Evolutionary conservation across 2,797 vertebrate species (phyloP), one percentile per base, ranked within the genome.

Genomic region (Macrochelys suwanniensis): DNA sequence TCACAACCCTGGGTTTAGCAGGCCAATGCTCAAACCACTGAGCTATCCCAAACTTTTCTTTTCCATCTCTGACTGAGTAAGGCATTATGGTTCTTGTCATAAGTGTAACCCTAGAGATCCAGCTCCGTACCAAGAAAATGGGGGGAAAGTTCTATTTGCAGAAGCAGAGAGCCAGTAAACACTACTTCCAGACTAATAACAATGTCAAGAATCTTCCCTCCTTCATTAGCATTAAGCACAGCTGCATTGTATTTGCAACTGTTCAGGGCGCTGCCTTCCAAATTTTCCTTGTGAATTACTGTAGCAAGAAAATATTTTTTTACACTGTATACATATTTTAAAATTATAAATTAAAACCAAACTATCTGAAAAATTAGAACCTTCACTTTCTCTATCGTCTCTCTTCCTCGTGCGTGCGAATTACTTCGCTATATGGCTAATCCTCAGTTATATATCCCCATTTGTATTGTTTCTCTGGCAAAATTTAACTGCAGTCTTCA

Each of bases 331-430:
- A 37, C 11, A 25, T 42, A 25, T 31, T 85, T 42, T 31, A 49
- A 82, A 89, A 84, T 84, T 68, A 47, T 80, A 65, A 86, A 84
- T 33, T 74, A 50, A 86, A 86, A 93, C 65, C 94, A 89, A 71
- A 42, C 19, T 42, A 11, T 94, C 59, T 88, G 25, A 82, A 83
- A 89, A 83, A 85, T 87, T 61, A 33, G 56, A 88, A 80, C 5
- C 93, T 92, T 95, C 85, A 89, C 85, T 92, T 95, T 89, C 89
- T 92, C 90, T 89, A 33, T 94, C 16, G 23, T 54, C 37, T 16
- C 77, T 28, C 3, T 71, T 89, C 59, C 80, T 93, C 13, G 11
- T 71, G 85, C 78, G 4, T 85, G 68, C 42, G 37, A 65, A n/a
- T 15, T n/a, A 49, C 86, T 23, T 88, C 59, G 80, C 84, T 74